phyloP scores from a whole-genome alignment of 2,888 invertebrate species.

The Diarsia dahlii region DNA sequence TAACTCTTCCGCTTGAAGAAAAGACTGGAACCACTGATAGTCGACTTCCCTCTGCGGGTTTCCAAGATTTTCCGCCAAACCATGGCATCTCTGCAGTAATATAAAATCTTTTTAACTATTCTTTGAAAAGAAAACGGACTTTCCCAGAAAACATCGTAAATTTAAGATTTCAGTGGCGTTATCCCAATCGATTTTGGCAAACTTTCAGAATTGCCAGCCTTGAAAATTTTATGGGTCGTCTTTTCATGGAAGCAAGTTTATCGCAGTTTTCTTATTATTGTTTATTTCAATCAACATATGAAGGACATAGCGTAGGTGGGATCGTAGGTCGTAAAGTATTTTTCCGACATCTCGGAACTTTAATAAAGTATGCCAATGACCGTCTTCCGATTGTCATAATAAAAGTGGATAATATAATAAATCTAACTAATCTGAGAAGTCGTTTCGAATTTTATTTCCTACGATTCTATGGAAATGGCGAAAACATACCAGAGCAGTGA shows the following conservation, averaged over 20 bases:
- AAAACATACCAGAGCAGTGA: slow-evolving; percentile 36
- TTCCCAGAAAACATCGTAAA: slow-evolving; percentile 38
- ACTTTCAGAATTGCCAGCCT: slow-evolving; percentile 65
- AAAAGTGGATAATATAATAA: slow-evolving; percentile 28
- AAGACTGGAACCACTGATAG: neutral
- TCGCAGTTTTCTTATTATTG: slow-evolving; percentile 39
- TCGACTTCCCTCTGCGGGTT: too few relatives aligned
- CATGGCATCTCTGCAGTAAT: neutral
- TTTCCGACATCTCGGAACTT: slow-evolving; percentile 32
- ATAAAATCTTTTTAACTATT: neutral
- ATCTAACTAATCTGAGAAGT: slow-evolving; percentile 33
- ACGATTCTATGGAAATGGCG: slow-evolving; percentile 25
- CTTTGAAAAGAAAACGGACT: slow-evolving; percentile 19
- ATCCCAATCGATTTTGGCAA: slow-evolving; percentile 69
- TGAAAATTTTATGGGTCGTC: slow-evolving; percentile 69
- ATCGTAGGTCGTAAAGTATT: slow-evolving; percentile 32
- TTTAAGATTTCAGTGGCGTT: slow-evolving; percentile 30
- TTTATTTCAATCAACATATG: slow-evolving; percentile 43
- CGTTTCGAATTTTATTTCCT: slow-evolving; percentile 42
- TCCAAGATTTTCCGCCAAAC: neutral
- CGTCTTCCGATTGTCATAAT: slow-evolving; percentile 44
- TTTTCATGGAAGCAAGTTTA: slow-evolving; percentile 55
- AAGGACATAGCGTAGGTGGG: slow-evolving; percentile 44
- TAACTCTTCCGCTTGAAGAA: neutral
- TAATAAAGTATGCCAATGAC: slow-evolving; percentile 15